Base-by-base conservation (phyloP, 1,140 invertebrate species). In the Zaprionus tsacasi region DNA sequence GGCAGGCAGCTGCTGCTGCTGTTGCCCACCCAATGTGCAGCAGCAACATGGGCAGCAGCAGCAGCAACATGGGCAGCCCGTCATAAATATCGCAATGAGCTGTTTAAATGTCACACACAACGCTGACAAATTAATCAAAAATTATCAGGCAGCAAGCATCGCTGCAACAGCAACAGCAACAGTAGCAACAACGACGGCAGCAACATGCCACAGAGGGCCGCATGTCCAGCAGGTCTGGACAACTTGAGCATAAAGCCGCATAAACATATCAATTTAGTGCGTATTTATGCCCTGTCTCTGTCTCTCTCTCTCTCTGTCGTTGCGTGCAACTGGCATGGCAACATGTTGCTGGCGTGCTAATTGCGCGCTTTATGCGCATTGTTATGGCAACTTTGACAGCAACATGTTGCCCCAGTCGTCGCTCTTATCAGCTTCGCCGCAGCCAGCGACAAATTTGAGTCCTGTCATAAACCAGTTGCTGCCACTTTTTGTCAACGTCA, bases 61-160 rank as follows among this genome's bases (percentile, higher is more conserved):
- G 55, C 78, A 70, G 73, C 73, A 77, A 54, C 71, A 77, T 38
- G 48, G 25, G n/a, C 61, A 77, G 38, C 66, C 71, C 80, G 80
- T 89, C 85, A 88, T 88, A 88, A 89, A 89, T 89, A 89, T 89
- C 85, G 85, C 85, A 87, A 88, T 88, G 83, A 82, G 83, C 83
- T 86, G 83, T 75, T 89, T 87, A 89, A 81, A 89, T 89, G 85
- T 89, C 85, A 89, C 85, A 89, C 80, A 79, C 81, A 89, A 81
- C 88, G 81, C 85, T 89, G 85, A 89, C 85, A 89, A 89, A 89
- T 89, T 89, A 89, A 89, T 89, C 85, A 89, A 89, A 89, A 89
- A 82, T 89, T 89, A 89, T 89, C 85, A 85, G 78, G 54, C 76
- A 59, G 66, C 86, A 78, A 78, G 86, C 85, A 89, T 89, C 85